These are phyloP conservation scores for Therioaphis trifolii DNA, from an alignment of 2,888 invertebrate species.

Conservation along the genomic window DNA sequence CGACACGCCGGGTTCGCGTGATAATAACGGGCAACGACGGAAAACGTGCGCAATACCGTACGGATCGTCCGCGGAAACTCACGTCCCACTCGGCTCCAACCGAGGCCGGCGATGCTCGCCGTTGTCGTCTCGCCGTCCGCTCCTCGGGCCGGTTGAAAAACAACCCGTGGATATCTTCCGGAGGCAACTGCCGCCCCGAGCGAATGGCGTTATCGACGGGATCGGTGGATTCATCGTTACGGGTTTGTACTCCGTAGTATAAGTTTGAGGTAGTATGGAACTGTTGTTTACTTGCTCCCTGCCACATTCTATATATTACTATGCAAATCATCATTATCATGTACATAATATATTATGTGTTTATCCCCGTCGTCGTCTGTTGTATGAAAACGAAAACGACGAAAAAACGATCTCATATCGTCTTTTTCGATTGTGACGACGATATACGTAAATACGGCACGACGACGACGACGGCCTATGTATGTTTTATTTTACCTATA, in stretches of 20 bases:
- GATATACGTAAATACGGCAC: conserved; percentile 24
- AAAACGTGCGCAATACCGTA: too few relatives aligned
- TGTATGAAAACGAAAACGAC: conserved; percentile 33
- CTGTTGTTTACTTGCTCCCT: background rate
- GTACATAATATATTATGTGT: too few relatives aligned
- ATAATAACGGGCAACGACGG: too few relatives aligned
- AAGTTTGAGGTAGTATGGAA: background rate
- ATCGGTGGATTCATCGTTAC: background rate
- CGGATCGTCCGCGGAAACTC: background rate
- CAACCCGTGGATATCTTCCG: background rate
- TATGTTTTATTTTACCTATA: background rate
- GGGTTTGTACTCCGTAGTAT: background rate
- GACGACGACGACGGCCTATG: conserved; percentile 49
- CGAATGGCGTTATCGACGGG: background rate
- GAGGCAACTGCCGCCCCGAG: background rate
- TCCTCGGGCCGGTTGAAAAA: background rate
- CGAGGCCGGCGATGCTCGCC: background rate
- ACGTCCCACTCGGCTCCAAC: background rate
- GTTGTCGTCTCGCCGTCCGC: background rate
- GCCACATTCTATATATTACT: background rate
- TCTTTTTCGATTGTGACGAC: background rate
- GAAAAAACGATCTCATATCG: conserved; percentile 14
- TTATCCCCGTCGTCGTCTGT: conserved; percentile 40
- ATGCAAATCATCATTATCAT: background rate
- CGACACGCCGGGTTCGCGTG: too few relatives aligned